Percentiles rank a stretch among this genome's conserved stretches.
Conservation (phyloP, 2,797 vertebrate species). For the Squalus acanthias region DNA sequence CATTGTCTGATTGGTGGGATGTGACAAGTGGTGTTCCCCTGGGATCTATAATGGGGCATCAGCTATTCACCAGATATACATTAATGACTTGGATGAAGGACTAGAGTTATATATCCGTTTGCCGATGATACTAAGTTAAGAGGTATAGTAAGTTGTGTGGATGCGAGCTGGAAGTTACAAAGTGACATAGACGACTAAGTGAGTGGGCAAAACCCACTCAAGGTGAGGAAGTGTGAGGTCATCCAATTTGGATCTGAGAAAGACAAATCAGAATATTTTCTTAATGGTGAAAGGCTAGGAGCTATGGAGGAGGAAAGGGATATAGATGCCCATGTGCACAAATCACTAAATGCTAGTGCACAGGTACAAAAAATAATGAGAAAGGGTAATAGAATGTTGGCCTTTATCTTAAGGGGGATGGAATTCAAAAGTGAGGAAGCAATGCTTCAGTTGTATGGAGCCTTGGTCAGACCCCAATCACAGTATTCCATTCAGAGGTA, state of each 20-base stretch:
- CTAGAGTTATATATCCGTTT: neutral
- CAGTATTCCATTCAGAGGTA: no score
- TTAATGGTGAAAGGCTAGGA: neutral
- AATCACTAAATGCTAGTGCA: neutral
- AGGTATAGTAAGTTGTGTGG: neutral
- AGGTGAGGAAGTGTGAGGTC: neutral
- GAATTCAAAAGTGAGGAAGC: neutral
- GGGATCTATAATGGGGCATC: neutral
- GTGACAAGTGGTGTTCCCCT: neutral
- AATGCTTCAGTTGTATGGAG: neutral
- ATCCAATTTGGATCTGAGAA: neutral
- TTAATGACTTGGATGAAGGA: neutral
- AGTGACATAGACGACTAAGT: neutral
- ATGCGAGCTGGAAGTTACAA: neutral
- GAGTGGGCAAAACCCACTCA: neutral
- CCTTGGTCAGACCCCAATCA: neutral
- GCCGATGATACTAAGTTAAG: no score
- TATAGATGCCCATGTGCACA: neutral
- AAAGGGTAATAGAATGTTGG: neutral
- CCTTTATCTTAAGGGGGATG: neutral
- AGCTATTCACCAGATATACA: neutral
- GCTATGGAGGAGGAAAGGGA: neutral
- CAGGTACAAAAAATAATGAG: neutral
- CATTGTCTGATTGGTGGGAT: neutral
- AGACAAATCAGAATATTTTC: neutral